Evolutionary conservation across 2,888 invertebrate genomes (phyloP), one percentile per base, ranked within the genome.

Genomic region (Trichopria drosophilae): DNA sequence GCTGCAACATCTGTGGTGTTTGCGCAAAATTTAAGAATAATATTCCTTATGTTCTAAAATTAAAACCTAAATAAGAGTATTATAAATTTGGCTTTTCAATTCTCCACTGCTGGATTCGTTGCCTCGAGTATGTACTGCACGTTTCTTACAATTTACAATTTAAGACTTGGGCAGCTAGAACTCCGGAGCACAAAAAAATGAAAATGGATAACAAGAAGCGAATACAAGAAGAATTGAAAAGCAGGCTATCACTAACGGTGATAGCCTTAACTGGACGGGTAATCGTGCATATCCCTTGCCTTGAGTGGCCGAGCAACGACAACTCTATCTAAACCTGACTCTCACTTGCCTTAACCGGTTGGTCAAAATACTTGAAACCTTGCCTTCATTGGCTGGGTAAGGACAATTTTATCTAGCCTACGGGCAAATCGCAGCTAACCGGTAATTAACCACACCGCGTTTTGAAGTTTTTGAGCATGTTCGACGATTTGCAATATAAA

Each of bases 1-100:
- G 15, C 40, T 45, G 51, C 32, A 51, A 51, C 34, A 44, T 51
- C 32, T 51, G 40, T 24, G 18, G 10, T 24, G 35, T 43, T 6
- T 36, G 37, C 15, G 44, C 39, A 4, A 51, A 37, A 13, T 19
- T 22, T 15, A 39, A 39, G 24, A 44, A 45, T 39, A 20, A 51
- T 40, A 19, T 51, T 12, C 9, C 19, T 20, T 26, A 37, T 12
- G 24, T 51, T 24, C 16, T 1, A n/a, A 51, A 37, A 13, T 39
- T 29, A 15, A 15, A 37, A 32, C 32, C 39, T 28, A 34, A 34
- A 18, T 23, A 35, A 20, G 43, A 36, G 18, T 26, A 10, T 36
- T 43, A 43, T 43, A 42, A 37, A 35, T 45, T 51, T 24, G 35
- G 45, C 9, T 16, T 51, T 13, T 39, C 40, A 19, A 26, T 28